Evolutionary conservation across 2,113 vertebrate genomes (phyloP), one percentile per base, ranked within the genome.

Genomic region (Ascaphus truei): DNA sequence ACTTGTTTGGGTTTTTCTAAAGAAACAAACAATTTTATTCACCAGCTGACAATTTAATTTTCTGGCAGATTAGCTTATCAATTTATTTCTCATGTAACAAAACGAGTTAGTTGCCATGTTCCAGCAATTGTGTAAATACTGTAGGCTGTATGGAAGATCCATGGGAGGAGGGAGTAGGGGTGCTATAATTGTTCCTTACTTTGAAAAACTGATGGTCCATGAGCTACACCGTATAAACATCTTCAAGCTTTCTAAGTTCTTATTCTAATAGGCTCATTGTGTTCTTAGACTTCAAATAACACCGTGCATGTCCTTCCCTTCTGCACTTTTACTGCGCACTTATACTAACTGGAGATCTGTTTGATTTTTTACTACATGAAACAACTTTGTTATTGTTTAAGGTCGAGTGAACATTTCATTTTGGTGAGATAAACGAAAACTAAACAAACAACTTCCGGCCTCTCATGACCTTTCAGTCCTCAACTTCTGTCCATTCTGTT

Each of bases 221-320:
- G 3, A 43, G 33, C 27, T 76, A 68, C 75, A 58, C 41, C 73
- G 59, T 9, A 79, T 62, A 81, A 82, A 68, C 52, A 80, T 45
- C 29, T 79, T 75, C 59, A 77, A 72, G 36, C 27, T 76, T 78
- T 51, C 63, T 76, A 76, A 68, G 72, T 52, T 8, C 56, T 69
- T 15, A 62, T 1, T 53, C 20, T 76, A 76, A 83, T 79, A n/a
- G n/a, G n/a, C n/a, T n/a, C n/a, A n/a, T n/a, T n/a, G n/a, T n/a
- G n/a, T n/a, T n/a, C n/a, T n/a, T n/a, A n/a, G n/a, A n/a, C n/a
- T n/a, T n/a, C n/a, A n/a, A n/a, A n/a, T n/a, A n/a, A n/a, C n/a
- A n/a, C n/a, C n/a, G n/a, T n/a, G n/a, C n/a, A n/a, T n/a, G n/a
- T n/a, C n/a, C n/a, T n/a, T n/a, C n/a, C n/a, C n/a, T n/a, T n/a